phyloP scores from a whole-genome alignment of 2,888 invertebrate genomes.

The Eilema depressum region DNA sequence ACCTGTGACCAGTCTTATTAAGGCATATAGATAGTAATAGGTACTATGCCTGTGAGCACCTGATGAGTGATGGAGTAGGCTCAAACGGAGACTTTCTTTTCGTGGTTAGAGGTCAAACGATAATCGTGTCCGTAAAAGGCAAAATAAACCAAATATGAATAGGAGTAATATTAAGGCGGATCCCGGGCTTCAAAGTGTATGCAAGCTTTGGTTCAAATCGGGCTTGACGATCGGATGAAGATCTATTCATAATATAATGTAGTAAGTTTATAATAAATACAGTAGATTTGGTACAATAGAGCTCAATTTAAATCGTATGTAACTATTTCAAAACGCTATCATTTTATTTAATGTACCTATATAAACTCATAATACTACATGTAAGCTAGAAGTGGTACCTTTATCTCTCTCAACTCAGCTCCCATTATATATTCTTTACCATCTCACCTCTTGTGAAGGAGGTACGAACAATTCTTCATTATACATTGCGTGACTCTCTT shows the following conservation, averaged over 20 bases:
- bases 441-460: not conserved
- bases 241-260: not conserved
- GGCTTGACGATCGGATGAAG: not conserved
- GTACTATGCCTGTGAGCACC: not conserved
- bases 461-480: not conserved
- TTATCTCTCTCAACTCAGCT: not conserved
- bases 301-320: too few species aligned
- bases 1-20: too few species aligned
- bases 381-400: not conserved
- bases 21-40: too few species aligned
- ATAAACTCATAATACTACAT: not conserved
- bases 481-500: conserved; percentile 3
- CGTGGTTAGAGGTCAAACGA: not conserved
- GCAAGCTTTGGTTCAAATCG: not conserved
- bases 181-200: not conserved
- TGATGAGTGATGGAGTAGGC: not conserved
- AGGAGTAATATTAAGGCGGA: not conserved
- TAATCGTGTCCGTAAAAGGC: not conserved
- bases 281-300: not conserved
- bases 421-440: not conserved
- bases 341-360: not conserved
- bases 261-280: not conserved
- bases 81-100: not conserved
- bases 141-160: not conserved
- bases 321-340: not conserved